Base-by-base conservation (phyloP, 2,113 vertebrate species). In the Grantiella picta region DNA sequence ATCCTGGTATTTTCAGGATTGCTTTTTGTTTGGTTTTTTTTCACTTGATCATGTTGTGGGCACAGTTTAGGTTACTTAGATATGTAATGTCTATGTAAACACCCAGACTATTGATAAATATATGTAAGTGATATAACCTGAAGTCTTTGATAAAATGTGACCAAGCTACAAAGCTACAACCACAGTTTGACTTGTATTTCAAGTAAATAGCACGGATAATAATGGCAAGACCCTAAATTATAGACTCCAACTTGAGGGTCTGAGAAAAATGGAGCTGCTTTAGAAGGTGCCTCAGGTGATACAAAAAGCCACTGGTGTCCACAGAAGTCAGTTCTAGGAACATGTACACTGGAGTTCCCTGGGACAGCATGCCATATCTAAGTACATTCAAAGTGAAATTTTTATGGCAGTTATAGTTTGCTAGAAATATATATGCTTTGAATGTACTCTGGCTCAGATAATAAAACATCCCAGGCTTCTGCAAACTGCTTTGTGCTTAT, bases 401-500 rank as follows among this genome's bases (percentile, higher is more conserved):
- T 81, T 75, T 78, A 68, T 35, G 76, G 20, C 27, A 47, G 14
- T 36, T 91, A 15, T 9, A 56, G 9, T 82, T 78, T 79, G 8
- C 65, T 80, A 47, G 63, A 69, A 85, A 80, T 87, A 63, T 24
- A 36, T 15, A n/a, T 56, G 22, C 38, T 66, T 83, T 86, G 52
- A 47, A 53, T 84, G n/a, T 45, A 8, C 9, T 86, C 24, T 49
- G 35, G 8, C 9, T 86, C 24, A 52, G 35, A 33, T 70, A 50
- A 47, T 70, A 78, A 81, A 89, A 64, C 36, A 80, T 17, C 11
- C 19, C 29, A 60, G n/a, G 44, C 38, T 93, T 91, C 69, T 84
- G 35, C 42, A 86, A 83, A 56, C 52, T 38, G 27, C 17, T 84
- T 88, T 93, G 85, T 93, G 33, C 31, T 82, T 14, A 3, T 91